Percentiles rank a stretch among this genome's conserved stretches.
These are phyloP conservation scores for Bruchidius siliquastri DNA, from an alignment of 2,888 invertebrate genomes.

Conservation along the genomic window DNA sequence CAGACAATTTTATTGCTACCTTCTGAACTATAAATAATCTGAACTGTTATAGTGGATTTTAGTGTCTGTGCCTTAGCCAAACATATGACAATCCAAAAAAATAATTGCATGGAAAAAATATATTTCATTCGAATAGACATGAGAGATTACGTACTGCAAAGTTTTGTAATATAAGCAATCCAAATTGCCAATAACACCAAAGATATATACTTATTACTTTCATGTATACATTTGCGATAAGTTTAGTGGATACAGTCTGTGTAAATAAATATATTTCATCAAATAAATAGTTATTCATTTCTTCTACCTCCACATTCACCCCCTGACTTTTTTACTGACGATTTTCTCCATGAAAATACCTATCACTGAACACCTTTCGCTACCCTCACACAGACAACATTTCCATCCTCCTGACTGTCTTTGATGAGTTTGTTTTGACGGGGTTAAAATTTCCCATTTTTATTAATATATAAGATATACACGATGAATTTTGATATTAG, in stretches of 20 bases:
- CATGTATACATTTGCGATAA: neutral
- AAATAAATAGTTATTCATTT: neutral
- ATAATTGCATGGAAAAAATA: neutral
- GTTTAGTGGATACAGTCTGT: neutral
- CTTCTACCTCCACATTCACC: too few relatives aligned
- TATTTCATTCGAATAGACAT: neutral
- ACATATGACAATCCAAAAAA: neutral
- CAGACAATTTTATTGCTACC: too few relatives aligned
- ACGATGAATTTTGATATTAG: too few relatives aligned
- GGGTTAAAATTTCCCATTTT: too few relatives aligned
- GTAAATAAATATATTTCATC: neutral
- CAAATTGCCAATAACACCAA: conserved; percentile 40
- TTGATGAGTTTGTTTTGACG: too few relatives aligned
- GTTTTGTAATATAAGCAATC: conserved; percentile 15
- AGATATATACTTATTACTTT: conserved; percentile 29
- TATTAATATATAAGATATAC: too few relatives aligned
- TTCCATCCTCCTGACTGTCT: too few relatives aligned
- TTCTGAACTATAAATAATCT: neutral
- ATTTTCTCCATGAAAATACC: too few relatives aligned
- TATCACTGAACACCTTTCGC: too few relatives aligned
- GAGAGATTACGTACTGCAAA: neutral
- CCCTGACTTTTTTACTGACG: too few relatives aligned
- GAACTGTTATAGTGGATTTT: neutral
- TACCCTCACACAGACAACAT: too few relatives aligned
- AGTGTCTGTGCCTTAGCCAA: neutral